Base-by-base conservation (phyloP, 2,888 invertebrate species). In the Blera fallax region DNA sequence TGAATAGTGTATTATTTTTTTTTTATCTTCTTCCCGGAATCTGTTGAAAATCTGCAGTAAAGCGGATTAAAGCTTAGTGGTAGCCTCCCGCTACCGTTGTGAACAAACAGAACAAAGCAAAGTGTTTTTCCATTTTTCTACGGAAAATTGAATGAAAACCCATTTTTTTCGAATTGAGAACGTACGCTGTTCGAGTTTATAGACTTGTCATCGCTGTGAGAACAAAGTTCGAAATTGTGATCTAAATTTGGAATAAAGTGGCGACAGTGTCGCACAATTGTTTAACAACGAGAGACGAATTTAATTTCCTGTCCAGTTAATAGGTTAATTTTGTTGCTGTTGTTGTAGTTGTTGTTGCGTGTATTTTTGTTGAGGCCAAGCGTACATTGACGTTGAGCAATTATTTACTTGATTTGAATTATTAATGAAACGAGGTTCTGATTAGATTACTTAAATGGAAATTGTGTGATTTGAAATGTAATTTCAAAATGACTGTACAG, bases 231-330 rank as follows among this genome's bases (percentile, higher is more conserved):
- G 27, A 45, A 32, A 24, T 64, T 45, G 77, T 70, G 84, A 69
- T 84, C 80, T 80, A 76, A 76, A 80, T 84, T 80, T 70, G 64
- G 70, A 43, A 58, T 74, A 11, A 50, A 50, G 58, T 48, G 24
- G 37, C 58, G 60, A 73, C 62, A 62, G 52, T 65, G 64, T 54
- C 74, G 80, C 74, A 74, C 84, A 84, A 84, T 84, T 84, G 74
- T 84, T 84, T 80, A 84, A 84, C 74, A 70, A 60, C 69, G 50
- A 64, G 43, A 70, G 64, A 84, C 54, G 62, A 84, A 79, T 80
- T 74, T 80, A 84, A 84, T 84, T 84, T 84, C 84, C 84, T 84
- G 84, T 65, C 84, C 64, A 58, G 70, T 80, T 84, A 80, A 84
- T 84, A 80, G 80, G 64, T 84, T 84, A 84, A 80, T 76, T 73